Evolutionary conservation across 2,888 invertebrate genomes (phyloP), one percentile per base, ranked within the genome.

Genomic region (Drosophila pseudotalamancana): DNA sequence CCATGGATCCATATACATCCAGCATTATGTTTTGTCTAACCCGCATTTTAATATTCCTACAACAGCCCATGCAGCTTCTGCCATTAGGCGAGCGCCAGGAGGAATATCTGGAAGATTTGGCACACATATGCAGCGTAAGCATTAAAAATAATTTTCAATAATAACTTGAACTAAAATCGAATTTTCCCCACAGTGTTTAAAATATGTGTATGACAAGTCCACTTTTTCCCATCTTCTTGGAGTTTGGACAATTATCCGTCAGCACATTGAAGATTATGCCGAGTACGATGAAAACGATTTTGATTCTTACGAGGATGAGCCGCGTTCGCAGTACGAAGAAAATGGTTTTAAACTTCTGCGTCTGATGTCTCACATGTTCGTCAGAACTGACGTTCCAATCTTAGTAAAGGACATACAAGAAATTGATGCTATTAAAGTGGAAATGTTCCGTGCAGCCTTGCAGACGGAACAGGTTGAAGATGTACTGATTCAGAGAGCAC

Each of bases 71-170:
- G 34, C 89, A 87, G 70, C 63, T 91, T n/a, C 64, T 90, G 21
- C 89, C 89, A 12, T 61, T 91, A 29, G 86, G 87, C 2, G 84
- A 86, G 31, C 84, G 89, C 9, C 90, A 90, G 55, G 90, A 90
- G 53, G 90, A 90, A 45, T 83, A 89, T 16, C 72, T 91, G 2
- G 91, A 91, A 37, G 90, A 89, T 51, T 49, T 91, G 18, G 89
- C 87, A 19, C 91, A 90, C 66, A 81, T 90, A 14, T 80, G 84
- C 51, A 81, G 74, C 62, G 89, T 90, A 68, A 77, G 67, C 31
- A 11, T 0, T 3, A 1, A 11, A 0, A 6, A 9, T 25, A 4
- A 4, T 3, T 0, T 0, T 0, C 1, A 4, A 9, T 21, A 11
- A 0, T 6, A 37, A 16, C 16, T 4, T 6, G 9, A 11, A 16